Base-by-base conservation (phyloP, 2,797 vertebrate genomes). In the Brachymystax lenok region DNA sequence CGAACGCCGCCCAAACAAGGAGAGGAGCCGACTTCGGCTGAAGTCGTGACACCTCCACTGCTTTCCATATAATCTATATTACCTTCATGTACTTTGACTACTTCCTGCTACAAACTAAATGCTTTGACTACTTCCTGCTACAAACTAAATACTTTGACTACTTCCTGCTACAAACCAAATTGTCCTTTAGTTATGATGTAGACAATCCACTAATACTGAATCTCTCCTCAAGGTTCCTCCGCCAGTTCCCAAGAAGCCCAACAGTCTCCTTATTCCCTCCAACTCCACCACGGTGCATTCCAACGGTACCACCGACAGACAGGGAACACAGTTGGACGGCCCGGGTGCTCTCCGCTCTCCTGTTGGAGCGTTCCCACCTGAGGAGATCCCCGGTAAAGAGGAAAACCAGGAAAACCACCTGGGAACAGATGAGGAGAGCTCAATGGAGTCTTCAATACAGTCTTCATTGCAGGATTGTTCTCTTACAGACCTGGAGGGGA, bases 191-290 rank as follows among this genome's bases (percentile, higher is more conserved):
- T 46, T 46, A 46, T 46, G 0, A 46, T 46, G 40, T 17, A 19
- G 64, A 33, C 28, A 24, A 35, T 52, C 28, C 14, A 30, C 46
- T 4, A 70, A 16, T n/a, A 3, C 19, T 46, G 40, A 46, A 46
- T 64, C n/a, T 17, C 28, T 69, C 21, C 33, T 74, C 81, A 96
- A 99, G 93, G 95, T 98, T 80, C 98, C 98, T 0, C 98, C 98
- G 0, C 98, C 98, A 0, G 97, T 99, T 73, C 97, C 98, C 69
- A 99, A 98, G 93, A 99, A 99, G 82, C 98, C 98, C 63, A 97
- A 94, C 0, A 92, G 98, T 35, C 95, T 97, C 73, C 89, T 98
- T 71, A 96, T 96, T 0, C 88, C 93, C 10, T 46, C 40, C 0
- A 80, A 78, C 35, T 1, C 92, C 76, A 79, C 90, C 21, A 54